These are phyloP conservation scores for Dendrophyllia cribrosa DNA, from an alignment of 64 coral and sea anemone genomes.

Conservation along the genomic window DNA sequence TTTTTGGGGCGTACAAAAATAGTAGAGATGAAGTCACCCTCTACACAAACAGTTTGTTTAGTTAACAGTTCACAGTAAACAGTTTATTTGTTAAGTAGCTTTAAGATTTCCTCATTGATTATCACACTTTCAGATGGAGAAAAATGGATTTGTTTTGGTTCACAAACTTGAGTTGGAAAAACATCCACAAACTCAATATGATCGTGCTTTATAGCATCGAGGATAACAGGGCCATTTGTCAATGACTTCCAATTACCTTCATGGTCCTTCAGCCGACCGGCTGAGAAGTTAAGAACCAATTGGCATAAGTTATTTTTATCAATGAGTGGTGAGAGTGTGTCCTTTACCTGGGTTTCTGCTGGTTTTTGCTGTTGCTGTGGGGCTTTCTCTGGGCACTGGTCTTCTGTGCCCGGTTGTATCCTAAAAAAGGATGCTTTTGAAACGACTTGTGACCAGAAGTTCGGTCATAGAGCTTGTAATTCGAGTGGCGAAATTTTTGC, in stretches of 20 bases:
- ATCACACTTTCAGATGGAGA: background rate
- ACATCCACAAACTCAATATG: conserved; percentile 44
- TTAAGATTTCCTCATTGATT: conserved; percentile 23
- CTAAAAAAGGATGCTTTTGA: conserved; percentile 20
- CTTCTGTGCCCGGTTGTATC: conserved; percentile 6
- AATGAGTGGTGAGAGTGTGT: background rate
- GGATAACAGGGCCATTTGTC: conserved; percentile 34
- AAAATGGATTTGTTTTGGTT: background rate
- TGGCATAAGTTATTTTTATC: background rate
- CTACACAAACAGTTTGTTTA: background rate
- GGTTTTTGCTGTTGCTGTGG: background rate
- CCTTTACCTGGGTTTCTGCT: background rate
- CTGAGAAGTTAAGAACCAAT: conserved; percentile 3
- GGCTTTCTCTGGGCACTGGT: background rate
- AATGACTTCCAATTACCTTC: conserved; percentile 31
- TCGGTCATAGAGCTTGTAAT: conserved; percentile 30
- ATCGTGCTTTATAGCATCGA: conserved; percentile 54
- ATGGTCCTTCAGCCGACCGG: no score
- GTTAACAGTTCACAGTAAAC: no score
- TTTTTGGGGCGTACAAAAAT: conserved; percentile 30
- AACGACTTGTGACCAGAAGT: background rate
- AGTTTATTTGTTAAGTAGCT: conserved; percentile 1
- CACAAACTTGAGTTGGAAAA: background rate
- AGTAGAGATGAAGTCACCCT: no score
- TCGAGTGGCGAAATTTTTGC: background rate